Base-by-base conservation (phyloP, 2,888 invertebrate genomes). In the Bibio marci region DNA sequence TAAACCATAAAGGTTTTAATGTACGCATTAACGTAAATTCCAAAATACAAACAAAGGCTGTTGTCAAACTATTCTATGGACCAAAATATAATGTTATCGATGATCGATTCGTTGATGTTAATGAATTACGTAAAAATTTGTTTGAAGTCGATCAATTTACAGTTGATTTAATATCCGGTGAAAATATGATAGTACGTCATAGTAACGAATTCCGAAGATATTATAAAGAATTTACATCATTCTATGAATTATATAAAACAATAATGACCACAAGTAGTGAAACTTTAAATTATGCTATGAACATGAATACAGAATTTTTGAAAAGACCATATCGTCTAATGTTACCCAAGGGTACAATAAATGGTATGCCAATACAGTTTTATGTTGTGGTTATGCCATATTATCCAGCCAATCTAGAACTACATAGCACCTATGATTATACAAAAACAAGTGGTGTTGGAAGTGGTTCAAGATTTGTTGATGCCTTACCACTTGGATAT, bases 281-380 rank as follows among this genome's bases (percentile, higher is more conserved):
- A 25, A 67, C 66, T 63, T 35, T 19, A 13, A 43, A 53, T 67
- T 19, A 62, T 60, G 64, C 67, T 46, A 66, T 60, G 51, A n/a
- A n/a, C n/a, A 69, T 69, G 58, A 6, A 6, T 6, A 22, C 22
- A 38, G 67, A 64, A 47, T 64, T 75, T 50, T 76, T 71, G 44
- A 75, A 76, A 37, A 78, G 76, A 67, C 82, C 83, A 3, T 66
- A 71, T 19, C 74, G 80, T 48, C 63, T 81, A 32, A 54, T 81
- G 30, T 61, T 85, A 38, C 83, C 85, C 31, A 78, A 65, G 50
- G 85, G 85, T 52, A 70, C 57, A 46, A 59, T 62, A 38, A 71
- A 71, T 42, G 85, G 85, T 38, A 63, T 75, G 62, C 66, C 70
- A 18, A 70, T 71, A 65, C 65, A 72, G 51, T 48, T 80, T 33